Percentiles rank a stretch among this genome's conserved stretches.
phyloP scores from a whole-genome alignment of 2,113 vertebrate species.

The Gorsachius goisagi region DNA sequence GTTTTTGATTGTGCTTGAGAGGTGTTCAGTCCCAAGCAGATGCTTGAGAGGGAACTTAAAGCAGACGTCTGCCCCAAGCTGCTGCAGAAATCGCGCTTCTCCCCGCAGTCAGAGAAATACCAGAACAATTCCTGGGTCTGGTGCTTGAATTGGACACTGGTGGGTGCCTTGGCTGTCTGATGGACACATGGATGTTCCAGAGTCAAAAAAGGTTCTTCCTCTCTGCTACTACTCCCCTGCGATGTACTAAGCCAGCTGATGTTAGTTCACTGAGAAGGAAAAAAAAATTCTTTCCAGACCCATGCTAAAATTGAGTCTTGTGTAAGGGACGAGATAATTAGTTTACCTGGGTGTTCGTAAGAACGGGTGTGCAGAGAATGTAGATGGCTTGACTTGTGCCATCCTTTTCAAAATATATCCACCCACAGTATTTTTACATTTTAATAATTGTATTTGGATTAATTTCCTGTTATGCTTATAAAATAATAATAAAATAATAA shows the following conservation, averaged over 20 bases:
- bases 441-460: neutral
- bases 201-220: neutral
- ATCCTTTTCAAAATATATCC: neutral
- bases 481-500: neutral
- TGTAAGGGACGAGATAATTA: neutral
- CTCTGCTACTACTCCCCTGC: neutral
- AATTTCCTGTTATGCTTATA: neutral
- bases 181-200: neutral
- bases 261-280: neutral
- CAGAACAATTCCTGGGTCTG: neutral
- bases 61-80: neutral
- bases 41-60: neutral
- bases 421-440: neutral
- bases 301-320: neutral
- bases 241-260: neutral
- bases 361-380: neutral
- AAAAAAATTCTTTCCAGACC: neutral
- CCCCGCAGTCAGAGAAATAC: neutral
- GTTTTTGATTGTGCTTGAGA: neutral
- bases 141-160: neutral
- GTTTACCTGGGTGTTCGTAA: neutral
- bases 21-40: neutral
- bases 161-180: neutral
- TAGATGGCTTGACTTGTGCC: neutral
- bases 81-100: neutral